Conservation (phyloP, 2,797 vertebrate species). For the Ibycter americanus region DNA sequence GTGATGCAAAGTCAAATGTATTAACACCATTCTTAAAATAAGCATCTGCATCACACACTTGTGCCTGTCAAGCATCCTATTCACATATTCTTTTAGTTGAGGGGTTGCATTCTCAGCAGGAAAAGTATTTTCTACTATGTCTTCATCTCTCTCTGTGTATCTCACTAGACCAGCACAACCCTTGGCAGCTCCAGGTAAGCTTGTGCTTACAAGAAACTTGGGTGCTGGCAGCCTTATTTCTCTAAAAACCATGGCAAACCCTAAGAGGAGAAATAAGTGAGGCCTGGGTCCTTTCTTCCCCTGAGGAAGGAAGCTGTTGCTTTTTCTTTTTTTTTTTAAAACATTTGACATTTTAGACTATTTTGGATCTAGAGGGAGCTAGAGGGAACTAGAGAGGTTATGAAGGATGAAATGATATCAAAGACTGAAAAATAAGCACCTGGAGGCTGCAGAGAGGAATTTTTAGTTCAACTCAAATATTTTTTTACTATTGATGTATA, state of each 20-base stretch:
- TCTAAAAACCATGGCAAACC: neutral
- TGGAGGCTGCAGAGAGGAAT: neutral
- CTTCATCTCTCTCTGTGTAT: neutral
- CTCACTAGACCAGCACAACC: neutral
- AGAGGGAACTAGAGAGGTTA: neutral
- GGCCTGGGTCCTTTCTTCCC: neutral
- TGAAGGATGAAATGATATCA: neutral
- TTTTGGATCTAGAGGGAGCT: neutral
- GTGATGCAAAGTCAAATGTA: neutral
- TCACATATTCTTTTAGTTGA: neutral
- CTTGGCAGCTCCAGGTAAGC: neutral
- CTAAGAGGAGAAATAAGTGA: neutral
- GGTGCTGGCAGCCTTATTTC: neutral
- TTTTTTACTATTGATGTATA: conserved; percentile 7
- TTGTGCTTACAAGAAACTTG: neutral
- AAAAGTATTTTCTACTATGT: neutral
- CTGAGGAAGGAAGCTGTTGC: neutral
- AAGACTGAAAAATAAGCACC: conserved; percentile 3
- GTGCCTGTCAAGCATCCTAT: neutral
- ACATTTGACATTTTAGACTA: neutral
- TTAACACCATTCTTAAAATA: neutral
- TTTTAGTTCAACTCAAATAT: neutral
- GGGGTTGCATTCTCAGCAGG: neutral
- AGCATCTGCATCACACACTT: neutral
- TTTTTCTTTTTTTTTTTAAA: neutral